phyloP scores from a whole-genome alignment of 2,888 invertebrate genomes.

The Scrobipalpa costella region DNA sequence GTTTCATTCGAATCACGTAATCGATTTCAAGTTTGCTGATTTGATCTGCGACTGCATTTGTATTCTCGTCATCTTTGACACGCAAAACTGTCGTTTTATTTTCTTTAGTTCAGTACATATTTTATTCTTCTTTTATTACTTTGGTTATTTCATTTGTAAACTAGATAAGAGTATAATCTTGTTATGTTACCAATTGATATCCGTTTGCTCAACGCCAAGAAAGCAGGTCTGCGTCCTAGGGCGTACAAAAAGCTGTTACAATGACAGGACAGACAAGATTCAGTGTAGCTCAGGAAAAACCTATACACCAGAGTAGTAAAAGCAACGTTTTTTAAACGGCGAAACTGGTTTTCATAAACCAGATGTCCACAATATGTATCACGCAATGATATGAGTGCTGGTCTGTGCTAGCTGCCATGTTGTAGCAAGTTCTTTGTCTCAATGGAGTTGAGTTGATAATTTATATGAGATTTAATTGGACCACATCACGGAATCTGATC shows the following conservation, averaged over 20 bases:
- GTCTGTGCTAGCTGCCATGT: conserved; percentile 22
- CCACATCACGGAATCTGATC: conserved; percentile 28
- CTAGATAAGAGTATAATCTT: not conserved
- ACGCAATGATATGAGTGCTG: conserved; percentile 24
- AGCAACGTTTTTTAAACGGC: conserved; percentile 19
- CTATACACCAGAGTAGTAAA: conserved; percentile 16
- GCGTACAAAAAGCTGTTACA: not conserved
- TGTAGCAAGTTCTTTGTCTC: conserved; percentile 28
- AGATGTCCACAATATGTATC: conserved; percentile 27
- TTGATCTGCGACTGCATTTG: conserved; percentile 2
- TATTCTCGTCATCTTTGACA: conserved; percentile 7
- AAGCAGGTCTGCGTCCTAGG: not conserved
- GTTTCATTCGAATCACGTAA: conserved; percentile 1
- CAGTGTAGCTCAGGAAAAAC: conserved; percentile 19
- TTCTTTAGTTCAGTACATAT: not conserved
- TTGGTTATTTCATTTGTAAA: not conserved
- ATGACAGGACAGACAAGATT: not conserved
- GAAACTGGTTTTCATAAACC: conserved; percentile 28
- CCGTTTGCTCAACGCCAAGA: conserved; percentile 1
- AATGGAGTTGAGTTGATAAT: conserved; percentile 21
- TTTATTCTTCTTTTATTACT: not conserved
- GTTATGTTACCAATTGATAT: not conserved
- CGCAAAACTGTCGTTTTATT: conserved; percentile 4
- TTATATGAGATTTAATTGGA: conserved; percentile 27
- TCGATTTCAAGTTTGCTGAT: not conserved